Conservation (phyloP, 2,888 invertebrate genomes). For the Amphipoea oculea region DNA sequence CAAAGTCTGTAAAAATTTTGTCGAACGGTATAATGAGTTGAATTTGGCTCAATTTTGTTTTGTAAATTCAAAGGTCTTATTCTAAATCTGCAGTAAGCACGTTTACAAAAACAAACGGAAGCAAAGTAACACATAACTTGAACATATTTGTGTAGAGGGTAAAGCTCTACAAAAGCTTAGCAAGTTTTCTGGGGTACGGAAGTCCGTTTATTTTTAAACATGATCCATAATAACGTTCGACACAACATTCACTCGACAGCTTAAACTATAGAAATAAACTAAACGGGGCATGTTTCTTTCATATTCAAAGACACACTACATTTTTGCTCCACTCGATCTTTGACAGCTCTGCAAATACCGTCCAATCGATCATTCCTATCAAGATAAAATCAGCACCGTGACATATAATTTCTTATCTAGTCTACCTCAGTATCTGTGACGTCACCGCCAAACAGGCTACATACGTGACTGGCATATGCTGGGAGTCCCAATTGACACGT, state of each 20-base stretch:
- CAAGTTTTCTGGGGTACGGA: neutral
- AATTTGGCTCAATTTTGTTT: neutral
- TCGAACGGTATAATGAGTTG: neutral
- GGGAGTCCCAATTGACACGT: slow-evolving; percentile 82
- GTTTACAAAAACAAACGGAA: neutral
- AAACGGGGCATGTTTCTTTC: neutral
- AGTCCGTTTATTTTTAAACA: slow-evolving; percentile 24
- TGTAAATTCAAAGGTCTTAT: neutral
- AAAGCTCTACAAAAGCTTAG: slow-evolving; percentile 7
- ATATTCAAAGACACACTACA: neutral
- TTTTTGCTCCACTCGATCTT: neutral
- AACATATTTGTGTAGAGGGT: neutral
- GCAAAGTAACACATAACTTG: neutral
- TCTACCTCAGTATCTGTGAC: slow-evolving; percentile 72
- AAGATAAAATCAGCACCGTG: slow-evolving; percentile 49
- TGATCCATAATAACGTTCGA: neutral
- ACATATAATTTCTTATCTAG: slow-evolving; percentile 69
- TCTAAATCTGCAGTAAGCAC: neutral
- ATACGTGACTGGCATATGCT: slow-evolving; percentile 84
- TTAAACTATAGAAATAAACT: neutral
- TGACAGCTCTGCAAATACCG: slow-evolving; percentile 7
- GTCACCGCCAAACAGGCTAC: slow-evolving; percentile 82
- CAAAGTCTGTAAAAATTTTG: neutral
- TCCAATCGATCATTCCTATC: slow-evolving; percentile 46
- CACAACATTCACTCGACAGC: neutral